Evolutionary conservation across 2,113 vertebrate genomes (phyloP).

Genomic region (Tragelaphus imberbis): DNA sequence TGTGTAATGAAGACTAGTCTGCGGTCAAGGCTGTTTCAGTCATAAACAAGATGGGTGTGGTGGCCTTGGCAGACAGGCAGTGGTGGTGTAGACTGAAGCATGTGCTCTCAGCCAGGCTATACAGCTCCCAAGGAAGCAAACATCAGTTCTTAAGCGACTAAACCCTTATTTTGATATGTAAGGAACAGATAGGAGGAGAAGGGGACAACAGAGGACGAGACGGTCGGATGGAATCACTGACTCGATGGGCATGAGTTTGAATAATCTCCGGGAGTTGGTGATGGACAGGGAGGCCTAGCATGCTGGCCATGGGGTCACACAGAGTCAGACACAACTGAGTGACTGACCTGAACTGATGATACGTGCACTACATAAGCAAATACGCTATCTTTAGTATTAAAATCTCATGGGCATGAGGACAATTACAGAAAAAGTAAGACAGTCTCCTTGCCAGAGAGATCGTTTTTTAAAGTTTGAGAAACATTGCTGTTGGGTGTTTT

Average conservation of each 20-base stretch:
- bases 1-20: background rate
- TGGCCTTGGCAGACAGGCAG: background rate
- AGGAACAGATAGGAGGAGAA: background rate
- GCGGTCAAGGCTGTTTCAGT: background rate
- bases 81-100: too few relatives aligned
- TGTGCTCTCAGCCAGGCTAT: fast-evolving
- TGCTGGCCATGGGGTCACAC: background rate
- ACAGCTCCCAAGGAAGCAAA: background rate
- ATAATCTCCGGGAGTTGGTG: background rate
- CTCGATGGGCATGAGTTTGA: background rate
- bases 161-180: background rate
- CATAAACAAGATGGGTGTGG: background rate
- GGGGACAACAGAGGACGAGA: background rate
- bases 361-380: background rate
- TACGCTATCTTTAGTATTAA: background rate
- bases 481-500: background rate
- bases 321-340: background rate
- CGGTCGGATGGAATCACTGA: background rate
- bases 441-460: background rate
- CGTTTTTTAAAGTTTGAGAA: background rate
- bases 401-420: background rate
- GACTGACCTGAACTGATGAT: background rate
- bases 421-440: background rate
- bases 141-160: background rate
- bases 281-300: background rate